phyloP scores from a whole-genome alignment of 1,140 invertebrate species.

The Bombus superbus region DNA sequence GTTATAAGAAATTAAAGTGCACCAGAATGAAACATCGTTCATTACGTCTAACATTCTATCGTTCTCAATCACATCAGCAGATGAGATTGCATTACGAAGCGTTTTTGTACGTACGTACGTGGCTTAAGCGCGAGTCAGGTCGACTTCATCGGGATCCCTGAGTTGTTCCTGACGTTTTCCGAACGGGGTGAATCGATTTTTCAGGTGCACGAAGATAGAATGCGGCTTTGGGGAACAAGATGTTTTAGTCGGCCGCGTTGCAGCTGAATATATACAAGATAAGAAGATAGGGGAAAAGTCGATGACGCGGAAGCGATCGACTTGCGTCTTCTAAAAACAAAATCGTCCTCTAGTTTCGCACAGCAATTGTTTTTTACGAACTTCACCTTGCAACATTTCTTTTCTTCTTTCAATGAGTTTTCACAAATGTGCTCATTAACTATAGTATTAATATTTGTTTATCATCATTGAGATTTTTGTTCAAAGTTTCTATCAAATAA shows the following conservation, averaged over 20 bases:
- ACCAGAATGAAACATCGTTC: not conserved
- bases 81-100: not conserved
- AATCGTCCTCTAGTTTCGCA: not conserved
- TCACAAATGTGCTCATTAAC: no score
- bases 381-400: no score
- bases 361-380: no score
- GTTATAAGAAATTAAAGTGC: not conserved
- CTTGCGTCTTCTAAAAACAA: not conserved
- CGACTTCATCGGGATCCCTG: not conserved
- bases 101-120: not conserved
- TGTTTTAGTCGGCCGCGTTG: slow-evolving; percentile 4
- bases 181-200: not conserved
- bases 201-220: not conserved
- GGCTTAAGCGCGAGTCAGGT: not conserved
- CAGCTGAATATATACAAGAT: slow-evolving; percentile 43
- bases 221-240: not conserved
- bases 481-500: not conserved
- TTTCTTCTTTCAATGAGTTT: no score
- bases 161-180: not conserved
- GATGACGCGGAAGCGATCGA: not conserved
- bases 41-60: not conserved
- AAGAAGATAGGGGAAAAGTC: not conserved
- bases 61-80: not conserved
- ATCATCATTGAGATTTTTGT: no score
- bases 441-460: no score